A percentile compares a stretch with the other conserved stretches of the same genome.
Evolutionary conservation across 2,113 vertebrate species (phyloP).

Genomic region (Dicrurus megarhynchus): DNA sequence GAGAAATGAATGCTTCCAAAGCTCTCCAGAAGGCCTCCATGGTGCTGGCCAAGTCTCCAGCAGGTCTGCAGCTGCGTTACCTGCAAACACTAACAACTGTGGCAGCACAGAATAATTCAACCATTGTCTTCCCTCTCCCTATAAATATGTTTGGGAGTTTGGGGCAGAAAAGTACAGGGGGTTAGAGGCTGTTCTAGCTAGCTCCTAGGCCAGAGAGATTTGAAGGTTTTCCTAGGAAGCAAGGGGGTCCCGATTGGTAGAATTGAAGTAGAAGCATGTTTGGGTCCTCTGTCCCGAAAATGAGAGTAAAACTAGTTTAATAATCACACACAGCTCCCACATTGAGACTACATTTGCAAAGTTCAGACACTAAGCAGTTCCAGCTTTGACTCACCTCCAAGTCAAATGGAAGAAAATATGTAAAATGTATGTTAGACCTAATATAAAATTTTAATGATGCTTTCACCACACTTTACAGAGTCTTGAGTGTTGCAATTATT

Average conservation of each 20-base stretch:
- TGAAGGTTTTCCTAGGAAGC: neutral
- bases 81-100: constrained; percentile 82
- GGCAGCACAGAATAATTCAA: constrained; percentile 86
- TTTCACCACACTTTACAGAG: neutral
- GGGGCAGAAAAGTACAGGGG: neutral
- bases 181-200: neutral
- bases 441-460: neutral
- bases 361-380: neutral
- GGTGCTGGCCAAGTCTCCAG: constrained; percentile 77
- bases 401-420: neutral
- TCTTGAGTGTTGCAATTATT: neutral
- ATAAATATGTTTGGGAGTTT: constrained; percentile 78
- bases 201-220: neutral
- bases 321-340: neutral
- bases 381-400: neutral
- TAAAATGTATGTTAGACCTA: neutral
- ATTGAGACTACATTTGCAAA: neutral
- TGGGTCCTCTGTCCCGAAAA: neutral
- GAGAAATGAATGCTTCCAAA: constrained; percentile 84
- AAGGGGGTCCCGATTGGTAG: neutral
- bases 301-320: neutral
- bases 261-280: neutral
- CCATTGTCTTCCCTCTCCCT: constrained; percentile 87
- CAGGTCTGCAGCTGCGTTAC: constrained; percentile 83
- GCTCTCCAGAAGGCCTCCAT: constrained; percentile 84